Base-by-base conservation (phyloP, 1,140 invertebrate genomes). In the Melanaphis sacchari region DNA sequence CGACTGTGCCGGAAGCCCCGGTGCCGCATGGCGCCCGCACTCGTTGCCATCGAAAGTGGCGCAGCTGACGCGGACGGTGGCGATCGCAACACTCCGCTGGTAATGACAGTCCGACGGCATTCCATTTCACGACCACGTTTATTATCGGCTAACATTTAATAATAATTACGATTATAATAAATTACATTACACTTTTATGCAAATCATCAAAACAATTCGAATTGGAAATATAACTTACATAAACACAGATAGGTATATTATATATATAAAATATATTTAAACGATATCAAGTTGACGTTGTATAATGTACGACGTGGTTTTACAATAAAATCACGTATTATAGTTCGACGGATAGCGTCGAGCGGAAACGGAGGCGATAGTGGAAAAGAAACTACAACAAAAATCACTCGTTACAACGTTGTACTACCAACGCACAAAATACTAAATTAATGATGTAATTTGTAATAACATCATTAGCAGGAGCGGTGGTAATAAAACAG, bases 261-360 rank as follows among this genome's bases (percentile, higher is more conserved):
- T 59, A 24, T 6, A 24, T 52, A 26, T 54, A 54, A 54, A 24
- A 54, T 26, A 54, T 54, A 2, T 26, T 52, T 24, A 54, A 66
- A 15, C 59, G 59, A 66, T 76, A 76, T n/a, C 11, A 76, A 24
- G n/a, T 76, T 15, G 15, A n/a, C 36, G 31, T 21, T 15, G 59
- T 66, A n/a, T n/a, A 66, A 66, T n/a, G 15, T n/a, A 21, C 31
- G 31, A 15, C n/a, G 31, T n/a, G n/a, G 59, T 36, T n/a, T 31
- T 76, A 76, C 59, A n/a, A 76, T 76, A n/a, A n/a, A 76, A 76
- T 76, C 59, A 76, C 31, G 59, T 76, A 76, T 76, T n/a, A n/a
- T 5, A 76, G n/a, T n/a, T 15, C 11, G 5, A n/a, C 59, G 31
- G 59, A 76, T 76, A 76, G n/a, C 59, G 59, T 76, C 31, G 31